Conservation (phyloP, 1,140 invertebrate genomes). For the Portunus trituberculatus region DNA sequence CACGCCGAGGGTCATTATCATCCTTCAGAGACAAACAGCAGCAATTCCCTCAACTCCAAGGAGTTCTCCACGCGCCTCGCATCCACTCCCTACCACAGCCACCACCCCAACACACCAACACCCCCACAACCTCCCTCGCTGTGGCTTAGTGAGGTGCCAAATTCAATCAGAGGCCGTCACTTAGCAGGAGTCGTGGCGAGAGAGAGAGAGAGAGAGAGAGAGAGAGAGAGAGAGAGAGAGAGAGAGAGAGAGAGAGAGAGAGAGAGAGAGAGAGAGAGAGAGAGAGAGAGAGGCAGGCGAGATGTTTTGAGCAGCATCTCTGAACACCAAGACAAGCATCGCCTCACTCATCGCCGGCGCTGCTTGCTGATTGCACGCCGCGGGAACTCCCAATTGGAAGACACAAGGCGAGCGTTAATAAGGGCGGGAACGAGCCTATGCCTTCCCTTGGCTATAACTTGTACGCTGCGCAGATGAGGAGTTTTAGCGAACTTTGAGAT, state of each 20-base stretch:
- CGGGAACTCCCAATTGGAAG: too few species aligned
- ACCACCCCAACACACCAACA: background rate
- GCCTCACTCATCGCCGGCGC: too few species aligned
- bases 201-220: too few species aligned
- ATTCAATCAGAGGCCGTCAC: background rate
- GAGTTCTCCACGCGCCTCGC: background rate
- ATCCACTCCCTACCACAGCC: too few species aligned
- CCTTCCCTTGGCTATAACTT: background rate
- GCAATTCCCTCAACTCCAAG: background rate
- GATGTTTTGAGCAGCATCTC: background rate
- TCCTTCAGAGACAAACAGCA: too few species aligned
- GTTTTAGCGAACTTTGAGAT: background rate
- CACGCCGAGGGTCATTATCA: too few species aligned
- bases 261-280: too few species aligned
- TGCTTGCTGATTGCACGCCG: too few species aligned
- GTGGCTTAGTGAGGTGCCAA: background rate
- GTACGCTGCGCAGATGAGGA: background rate
- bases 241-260: too few species aligned
- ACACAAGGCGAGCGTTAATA: too few species aligned
- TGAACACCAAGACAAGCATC: background rate
- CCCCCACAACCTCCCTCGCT: background rate
- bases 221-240: too few species aligned
- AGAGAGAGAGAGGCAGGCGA: background rate
- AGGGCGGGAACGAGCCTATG: too few species aligned
- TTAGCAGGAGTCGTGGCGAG: background rate